phyloP scores from a whole-genome alignment of 2,797 vertebrate species.

The Lates japonicus region DNA sequence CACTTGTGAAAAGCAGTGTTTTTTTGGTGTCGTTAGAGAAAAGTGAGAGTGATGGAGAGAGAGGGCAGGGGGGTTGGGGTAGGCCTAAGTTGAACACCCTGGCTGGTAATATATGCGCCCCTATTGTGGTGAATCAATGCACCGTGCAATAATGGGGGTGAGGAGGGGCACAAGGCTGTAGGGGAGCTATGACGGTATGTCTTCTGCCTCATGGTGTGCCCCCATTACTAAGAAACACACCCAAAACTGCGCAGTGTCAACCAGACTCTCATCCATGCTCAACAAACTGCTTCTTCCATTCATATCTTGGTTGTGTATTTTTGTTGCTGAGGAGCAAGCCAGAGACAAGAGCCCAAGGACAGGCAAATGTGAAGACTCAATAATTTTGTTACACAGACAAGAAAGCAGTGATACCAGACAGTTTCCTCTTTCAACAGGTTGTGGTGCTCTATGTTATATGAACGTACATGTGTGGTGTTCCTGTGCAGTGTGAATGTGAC shows the following conservation, averaged over 20 bases:
- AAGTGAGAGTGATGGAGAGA: slow-evolving; percentile 69
- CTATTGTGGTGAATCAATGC: slow-evolving; percentile 87
- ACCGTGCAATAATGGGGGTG: slow-evolving; percentile 80
- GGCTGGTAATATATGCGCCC: slow-evolving; percentile 83
- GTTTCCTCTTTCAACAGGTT: slow-evolving; percentile 30
- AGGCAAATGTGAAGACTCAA: slow-evolving; percentile 42
- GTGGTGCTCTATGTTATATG: slow-evolving; percentile 10
- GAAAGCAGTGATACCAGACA: slow-evolving; percentile 8
- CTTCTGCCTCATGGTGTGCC: slow-evolving; percentile 53
- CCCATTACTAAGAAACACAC: slow-evolving; percentile 43
- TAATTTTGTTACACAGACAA: slow-evolving; percentile 8
- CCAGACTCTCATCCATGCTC: slow-evolving; percentile 31
- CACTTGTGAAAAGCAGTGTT: slow-evolving; percentile 42
- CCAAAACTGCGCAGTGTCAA: slow-evolving; percentile 26
- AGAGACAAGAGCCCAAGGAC: slow-evolving; percentile 52
- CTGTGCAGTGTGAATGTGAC: neutral
- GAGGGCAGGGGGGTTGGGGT: slow-evolving; percentile 57
- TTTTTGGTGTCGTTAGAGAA: slow-evolving; percentile 53
- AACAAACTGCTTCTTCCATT: slow-evolving; percentile 24
- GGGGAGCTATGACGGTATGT: slow-evolving; percentile 58
- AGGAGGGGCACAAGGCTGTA: slow-evolving; percentile 57
- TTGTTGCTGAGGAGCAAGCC: slow-evolving; percentile 1
- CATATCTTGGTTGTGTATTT: slow-evolving; percentile 23
- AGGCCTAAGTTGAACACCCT: slow-evolving; percentile 60
- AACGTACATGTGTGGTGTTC: neutral